A percentile compares a stretch with the other conserved stretches of the same genome.
Conservation (phyloP, 1,140 invertebrate species). For the Phymorhynchus buccinoides region DNA sequence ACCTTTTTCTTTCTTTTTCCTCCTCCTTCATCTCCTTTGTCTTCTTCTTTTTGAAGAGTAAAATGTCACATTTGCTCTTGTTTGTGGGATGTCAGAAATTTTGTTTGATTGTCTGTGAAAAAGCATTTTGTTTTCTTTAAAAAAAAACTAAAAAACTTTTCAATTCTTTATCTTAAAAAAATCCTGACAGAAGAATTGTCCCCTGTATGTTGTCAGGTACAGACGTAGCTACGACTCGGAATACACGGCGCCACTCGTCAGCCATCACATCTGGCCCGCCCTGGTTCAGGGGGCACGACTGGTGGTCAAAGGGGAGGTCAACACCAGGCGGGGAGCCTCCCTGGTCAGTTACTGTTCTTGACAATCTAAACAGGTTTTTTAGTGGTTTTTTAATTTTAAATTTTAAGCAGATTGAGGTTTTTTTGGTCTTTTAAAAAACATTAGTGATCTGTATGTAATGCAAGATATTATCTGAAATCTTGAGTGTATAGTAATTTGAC, state of each 20-base stretch:
- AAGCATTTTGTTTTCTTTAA: too few relatives aligned
- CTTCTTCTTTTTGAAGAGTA: too few relatives aligned
- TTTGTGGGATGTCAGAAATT: too few relatives aligned
- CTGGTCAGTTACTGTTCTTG: constrained; percentile 50
- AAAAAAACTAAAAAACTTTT: too few relatives aligned
- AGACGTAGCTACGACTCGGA: constrained; percentile 73
- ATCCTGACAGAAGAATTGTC: too few relatives aligned
- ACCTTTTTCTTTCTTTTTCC: too few relatives aligned
- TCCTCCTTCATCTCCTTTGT: too few relatives aligned
- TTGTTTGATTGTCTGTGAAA: too few relatives aligned
- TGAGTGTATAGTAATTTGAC: too few relatives aligned
- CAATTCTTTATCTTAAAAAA: too few relatives aligned
- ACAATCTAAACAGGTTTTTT: neutral
- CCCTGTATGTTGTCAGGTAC: constrained; percentile 60
- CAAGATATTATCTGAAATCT: neutral
- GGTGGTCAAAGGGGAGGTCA: constrained; percentile 71
- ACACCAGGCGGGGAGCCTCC: constrained; percentile 68
- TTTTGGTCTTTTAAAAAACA: neutral
- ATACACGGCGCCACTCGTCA: constrained; percentile 71
- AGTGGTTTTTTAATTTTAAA: neutral
- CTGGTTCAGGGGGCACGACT: constrained; percentile 65
- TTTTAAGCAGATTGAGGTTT: neutral
- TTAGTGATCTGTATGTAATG: neutral
- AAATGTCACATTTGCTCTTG: too few relatives aligned
- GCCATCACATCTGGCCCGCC: constrained; percentile 73